These are phyloP conservation scores for Passerina amoena DNA, from an alignment of 2,113 vertebrate species.

Conservation along the genomic window DNA sequence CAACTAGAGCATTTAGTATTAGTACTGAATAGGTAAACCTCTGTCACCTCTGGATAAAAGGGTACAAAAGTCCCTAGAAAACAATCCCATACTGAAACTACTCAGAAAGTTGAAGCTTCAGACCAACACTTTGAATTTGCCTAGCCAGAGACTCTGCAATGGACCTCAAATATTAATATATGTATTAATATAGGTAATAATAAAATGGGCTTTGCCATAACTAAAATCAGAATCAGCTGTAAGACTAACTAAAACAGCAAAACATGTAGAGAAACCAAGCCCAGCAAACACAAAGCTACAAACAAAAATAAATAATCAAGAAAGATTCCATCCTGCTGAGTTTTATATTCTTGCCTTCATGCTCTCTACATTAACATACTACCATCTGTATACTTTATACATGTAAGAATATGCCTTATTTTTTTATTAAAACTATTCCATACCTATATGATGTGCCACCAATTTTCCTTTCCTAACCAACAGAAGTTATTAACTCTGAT, in stretches of 20 bases:
- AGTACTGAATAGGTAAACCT: accelerated
- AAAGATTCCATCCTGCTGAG: background rate
- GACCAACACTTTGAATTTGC: background rate
- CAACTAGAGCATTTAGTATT: background rate
- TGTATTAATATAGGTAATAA: background rate
- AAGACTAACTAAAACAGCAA: background rate
- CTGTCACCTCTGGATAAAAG: background rate
- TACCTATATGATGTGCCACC: background rate
- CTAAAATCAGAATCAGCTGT: background rate
- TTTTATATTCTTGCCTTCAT: background rate
- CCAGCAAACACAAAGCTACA: background rate
- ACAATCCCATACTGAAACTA: background rate
- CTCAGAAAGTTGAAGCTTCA: background rate
- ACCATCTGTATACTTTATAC: background rate
- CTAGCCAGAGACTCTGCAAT: background rate
- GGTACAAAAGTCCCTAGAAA: background rate
- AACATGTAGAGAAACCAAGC: background rate
- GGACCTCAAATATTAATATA: background rate
- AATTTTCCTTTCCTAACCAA: background rate
- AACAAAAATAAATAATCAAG: background rate
- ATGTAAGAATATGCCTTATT: background rate
- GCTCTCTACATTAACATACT: background rate
- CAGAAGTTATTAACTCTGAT: background rate
- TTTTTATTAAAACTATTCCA: background rate
- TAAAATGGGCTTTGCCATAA: background rate